Base-by-base conservation (phyloP, 2,113 vertebrate species). In the Tricholaema leucomelas region DNA sequence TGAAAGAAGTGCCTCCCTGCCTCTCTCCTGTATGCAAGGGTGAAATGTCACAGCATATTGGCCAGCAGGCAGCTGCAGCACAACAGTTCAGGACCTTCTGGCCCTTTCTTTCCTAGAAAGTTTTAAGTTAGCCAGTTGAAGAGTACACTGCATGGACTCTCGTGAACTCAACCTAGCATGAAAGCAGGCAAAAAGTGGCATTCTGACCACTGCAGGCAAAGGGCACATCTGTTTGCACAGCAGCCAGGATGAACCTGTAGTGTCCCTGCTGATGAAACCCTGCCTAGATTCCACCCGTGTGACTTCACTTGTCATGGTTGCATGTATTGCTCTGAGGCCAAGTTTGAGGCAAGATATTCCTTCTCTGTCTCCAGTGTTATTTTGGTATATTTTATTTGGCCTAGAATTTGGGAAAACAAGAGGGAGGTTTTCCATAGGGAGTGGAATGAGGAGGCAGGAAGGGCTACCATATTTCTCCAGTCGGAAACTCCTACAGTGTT, bases 381-480 rank as follows among this genome's bases (percentile, higher is more conserved):
- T 96, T 94, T 92, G 94, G 92, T 88, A 13, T 97, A 88, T 95
- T 96, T 95, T 88, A 95, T 95, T 96, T 96, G 95, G 87, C 95
- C 73, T 42, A 44, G 87, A 64, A 91, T 90, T 93, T 88, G 87
- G 90, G 91, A 94, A 97, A 96, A 95, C 93, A 96, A 94, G 88
- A 60, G 87, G 89, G 89, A 96, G 87, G 81, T 94, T 96, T 96
- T 94, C 96, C 69, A 0, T 77, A 75, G 95, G 95, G 95, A 96
- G 79, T 87, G 87, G 89, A 92, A 91, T 8, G 72, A 80, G 87
- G 81, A 93, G 91, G 83, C 93, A 96, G 96, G 92, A 96, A 94
- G 94, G 91, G 92, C 92, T 96, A 95, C 94, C 93, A 95, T 92
- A 90, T 92, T 95, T 95, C 93, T 93, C 71, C 92, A 88, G 71